Evolutionary conservation across 2,113 vertebrate species (phyloP).

Genomic region (Cnemophilus loriae): DNA sequence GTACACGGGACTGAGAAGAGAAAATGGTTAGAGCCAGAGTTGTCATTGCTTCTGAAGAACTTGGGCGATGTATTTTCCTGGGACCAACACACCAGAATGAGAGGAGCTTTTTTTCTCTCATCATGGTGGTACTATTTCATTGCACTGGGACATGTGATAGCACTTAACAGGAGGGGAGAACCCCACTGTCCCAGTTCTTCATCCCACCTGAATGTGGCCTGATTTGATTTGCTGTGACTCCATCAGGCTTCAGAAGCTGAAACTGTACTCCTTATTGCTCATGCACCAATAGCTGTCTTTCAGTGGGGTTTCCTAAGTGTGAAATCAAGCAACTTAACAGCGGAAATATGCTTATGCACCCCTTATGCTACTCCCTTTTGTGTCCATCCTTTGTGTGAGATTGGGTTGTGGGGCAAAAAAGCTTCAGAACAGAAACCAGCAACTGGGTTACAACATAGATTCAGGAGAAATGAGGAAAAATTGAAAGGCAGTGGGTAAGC

Average conservation of each 20-base stretch:
- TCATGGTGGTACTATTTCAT: background rate
- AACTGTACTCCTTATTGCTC: background rate
- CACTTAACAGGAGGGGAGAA: background rate
- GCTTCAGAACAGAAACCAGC: background rate
- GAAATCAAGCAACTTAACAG: background rate
- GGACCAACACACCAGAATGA: background rate
- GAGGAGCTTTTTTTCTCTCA: background rate
- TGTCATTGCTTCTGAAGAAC: background rate
- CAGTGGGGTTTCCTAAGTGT: background rate
- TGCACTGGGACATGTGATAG: background rate
- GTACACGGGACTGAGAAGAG: background rate
- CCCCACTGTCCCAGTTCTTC: background rate
- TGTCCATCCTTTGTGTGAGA: fast-evolving
- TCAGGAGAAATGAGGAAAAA: background rate
- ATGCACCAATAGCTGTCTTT: background rate
- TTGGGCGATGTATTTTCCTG: background rate
- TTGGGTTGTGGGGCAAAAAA: background rate
- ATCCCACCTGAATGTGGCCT: background rate
- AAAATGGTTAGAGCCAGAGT: background rate
- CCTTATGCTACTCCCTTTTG: background rate
- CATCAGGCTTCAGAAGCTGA: background rate
- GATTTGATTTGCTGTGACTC: background rate
- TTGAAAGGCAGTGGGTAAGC: background rate
- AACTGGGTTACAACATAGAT: background rate
- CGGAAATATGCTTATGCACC: background rate